Conservation (phyloP, 2,113 vertebrate genomes). For the Sinocyclocheilus grahami region DNA sequence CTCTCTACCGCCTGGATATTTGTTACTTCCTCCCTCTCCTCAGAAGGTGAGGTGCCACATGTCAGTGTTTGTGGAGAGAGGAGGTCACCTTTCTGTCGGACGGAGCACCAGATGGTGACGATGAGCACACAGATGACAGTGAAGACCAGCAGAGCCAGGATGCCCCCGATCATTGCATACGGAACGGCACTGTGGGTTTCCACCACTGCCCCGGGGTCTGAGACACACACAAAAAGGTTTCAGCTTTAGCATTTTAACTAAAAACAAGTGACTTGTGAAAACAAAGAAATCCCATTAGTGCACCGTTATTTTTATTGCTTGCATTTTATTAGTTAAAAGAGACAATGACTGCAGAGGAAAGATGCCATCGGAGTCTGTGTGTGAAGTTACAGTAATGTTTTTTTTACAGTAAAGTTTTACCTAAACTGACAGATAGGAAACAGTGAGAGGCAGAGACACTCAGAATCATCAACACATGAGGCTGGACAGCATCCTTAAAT, state of each 20-base stretch:
- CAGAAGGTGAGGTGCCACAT: not conserved
- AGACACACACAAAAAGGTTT: slow-evolving; percentile 8
- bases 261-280: slow-evolving; percentile 2
- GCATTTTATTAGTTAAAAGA: not conserved
- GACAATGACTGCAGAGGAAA: not conserved
- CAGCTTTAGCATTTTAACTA: not conserved
- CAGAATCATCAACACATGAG: slow-evolving; percentile 7
- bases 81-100: slow-evolving; percentile 89
- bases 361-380: not conserved
- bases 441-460: not conserved
- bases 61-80: slow-evolving; percentile 12
- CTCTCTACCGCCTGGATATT: slow-evolving; percentile 31
- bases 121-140: slow-evolving; percentile 89
- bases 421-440: slow-evolving; percentile 23
- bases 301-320: not conserved
- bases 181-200: slow-evolving; percentile 88
- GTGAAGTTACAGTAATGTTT: slow-evolving; percentile 8
- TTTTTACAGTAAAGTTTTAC: slow-evolving; percentile 3
- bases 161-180: slow-evolving; percentile 88
- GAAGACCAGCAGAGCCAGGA: slow-evolving; percentile 89
- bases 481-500: slow-evolving; percentile 36
- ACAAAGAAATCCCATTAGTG: not conserved
- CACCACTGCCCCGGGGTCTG: slow-evolving; percentile 88
- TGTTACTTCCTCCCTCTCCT: not conserved
- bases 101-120: slow-evolving; percentile 91